phyloP scores from a whole-genome alignment of 2,113 vertebrate genomes.

The Perognathus longimembris region DNA sequence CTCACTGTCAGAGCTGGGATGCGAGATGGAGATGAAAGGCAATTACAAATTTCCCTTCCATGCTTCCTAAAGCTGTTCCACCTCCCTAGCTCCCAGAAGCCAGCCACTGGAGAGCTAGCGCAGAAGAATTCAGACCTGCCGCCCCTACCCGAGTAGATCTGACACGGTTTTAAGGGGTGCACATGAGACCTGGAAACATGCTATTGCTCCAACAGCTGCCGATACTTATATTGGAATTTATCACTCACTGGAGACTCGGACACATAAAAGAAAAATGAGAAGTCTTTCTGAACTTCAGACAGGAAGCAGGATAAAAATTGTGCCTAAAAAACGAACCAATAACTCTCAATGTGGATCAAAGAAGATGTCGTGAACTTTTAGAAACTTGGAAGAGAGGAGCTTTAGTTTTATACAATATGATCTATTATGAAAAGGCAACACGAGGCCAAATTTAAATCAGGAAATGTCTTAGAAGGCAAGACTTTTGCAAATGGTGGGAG shows the following conservation, averaged over 20 bases:
- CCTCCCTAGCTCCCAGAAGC: slow-evolving; percentile 57
- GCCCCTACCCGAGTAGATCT: slow-evolving; percentile 56
- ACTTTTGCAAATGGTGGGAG: neutral
- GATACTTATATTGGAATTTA: slow-evolving; percentile 70
- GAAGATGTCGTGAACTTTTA: neutral
- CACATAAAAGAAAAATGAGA: slow-evolving; percentile 46
- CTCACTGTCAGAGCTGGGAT: slow-evolving; percentile 51
- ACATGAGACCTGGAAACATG: neutral
- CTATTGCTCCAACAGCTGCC: slow-evolving; percentile 68
- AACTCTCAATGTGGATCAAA: neutral
- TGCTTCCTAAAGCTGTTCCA: slow-evolving; percentile 18
- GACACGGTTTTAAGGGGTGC: slow-evolving; percentile 62
- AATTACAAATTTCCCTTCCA: slow-evolving; percentile 39
- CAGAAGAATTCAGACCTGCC: slow-evolving; percentile 67
- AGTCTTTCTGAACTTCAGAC: slow-evolving; percentile 29
- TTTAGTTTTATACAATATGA: neutral
- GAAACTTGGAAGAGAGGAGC: slow-evolving; percentile 31
- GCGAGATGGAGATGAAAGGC: slow-evolving; percentile 15
- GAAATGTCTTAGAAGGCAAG: neutral
- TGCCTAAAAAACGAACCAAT: neutral
- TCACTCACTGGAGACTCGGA: slow-evolving; percentile 66
- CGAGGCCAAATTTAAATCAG: neutral
- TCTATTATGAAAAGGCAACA: neutral
- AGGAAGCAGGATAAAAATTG: neutral
- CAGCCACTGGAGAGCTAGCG: slow-evolving; percentile 44